Evolutionary conservation across 2,113 vertebrate genomes (phyloP).

Genomic region (Planiliza haematocheilus): DNA sequence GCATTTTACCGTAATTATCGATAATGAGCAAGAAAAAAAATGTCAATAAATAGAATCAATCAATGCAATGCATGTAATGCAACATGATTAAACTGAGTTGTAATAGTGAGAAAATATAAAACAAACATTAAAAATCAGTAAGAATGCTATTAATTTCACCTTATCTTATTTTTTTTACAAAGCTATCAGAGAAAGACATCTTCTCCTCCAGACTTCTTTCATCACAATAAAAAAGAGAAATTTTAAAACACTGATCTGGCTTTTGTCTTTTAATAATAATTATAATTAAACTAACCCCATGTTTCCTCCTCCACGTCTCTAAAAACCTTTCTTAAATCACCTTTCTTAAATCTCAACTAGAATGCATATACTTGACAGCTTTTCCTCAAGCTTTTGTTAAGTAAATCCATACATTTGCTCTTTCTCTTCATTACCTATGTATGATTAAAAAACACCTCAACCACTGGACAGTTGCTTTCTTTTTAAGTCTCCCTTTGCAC

Average conservation of each 20-base stretch:
- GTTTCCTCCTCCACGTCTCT: constrained; percentile 26
- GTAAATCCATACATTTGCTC: constrained; percentile 25
- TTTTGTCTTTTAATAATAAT: constrained; percentile 39
- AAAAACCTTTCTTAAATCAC: constrained; percentile 30
- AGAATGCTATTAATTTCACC: constrained; percentile 39
- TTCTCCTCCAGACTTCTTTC: constrained; percentile 33
- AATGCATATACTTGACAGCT: constrained; percentile 65
- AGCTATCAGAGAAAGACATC: constrained; percentile 52
- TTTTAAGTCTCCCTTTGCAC: constrained; percentile 43
- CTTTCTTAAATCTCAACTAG: constrained; percentile 42
- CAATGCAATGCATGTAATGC: constrained; percentile 72
- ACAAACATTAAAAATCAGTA: constrained; percentile 63
- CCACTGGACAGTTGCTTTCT: constrained; percentile 14
- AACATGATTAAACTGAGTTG: constrained; percentile 67
- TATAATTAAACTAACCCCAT: constrained; percentile 21
- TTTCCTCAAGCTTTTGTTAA: constrained; percentile 40
- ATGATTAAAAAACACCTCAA: constrained; percentile 15
- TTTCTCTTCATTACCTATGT: constrained; percentile 21
- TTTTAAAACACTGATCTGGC: constrained; percentile 64
- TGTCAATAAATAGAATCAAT: constrained; percentile 70
- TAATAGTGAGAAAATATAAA: constrained; percentile 71
- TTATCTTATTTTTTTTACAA: constrained; percentile 61
- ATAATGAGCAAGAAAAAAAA: constrained; percentile 70
- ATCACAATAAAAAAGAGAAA: constrained; percentile 40
- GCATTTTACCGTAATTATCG: constrained; percentile 72